Conservation (phyloP, 1,140 invertebrate genomes). For the Drosophila simulans region DNA sequence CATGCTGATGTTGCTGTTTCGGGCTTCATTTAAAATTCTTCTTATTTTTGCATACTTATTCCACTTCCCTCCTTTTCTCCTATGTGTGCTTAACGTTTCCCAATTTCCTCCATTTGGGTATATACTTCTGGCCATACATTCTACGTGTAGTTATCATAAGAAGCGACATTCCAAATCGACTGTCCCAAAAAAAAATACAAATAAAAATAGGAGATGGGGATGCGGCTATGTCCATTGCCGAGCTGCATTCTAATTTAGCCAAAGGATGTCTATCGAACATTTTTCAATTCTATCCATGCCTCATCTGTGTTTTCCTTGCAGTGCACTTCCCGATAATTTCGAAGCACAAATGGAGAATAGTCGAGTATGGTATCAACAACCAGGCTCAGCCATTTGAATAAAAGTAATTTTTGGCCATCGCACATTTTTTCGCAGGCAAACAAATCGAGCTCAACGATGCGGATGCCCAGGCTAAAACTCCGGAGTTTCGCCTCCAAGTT, state of each 20-base stretch:
- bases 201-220: background rate
- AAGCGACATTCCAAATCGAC: slow-evolving; percentile 51
- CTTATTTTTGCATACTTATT: slow-evolving; percentile 79
- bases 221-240: slow-evolving; percentile 21
- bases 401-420: slow-evolving; percentile 49
- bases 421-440: slow-evolving; percentile 33
- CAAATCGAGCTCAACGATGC: slow-evolving; percentile 19
- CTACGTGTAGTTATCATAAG: slow-evolving; percentile 67
- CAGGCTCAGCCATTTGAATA: slow-evolving; percentile 47
- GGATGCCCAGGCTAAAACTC: slow-evolving; percentile 8
- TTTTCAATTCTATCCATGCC: slow-evolving; percentile 26
- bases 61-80: slow-evolving; percentile 25
- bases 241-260: slow-evolving; percentile 57
- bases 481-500: slow-evolving; percentile 9
- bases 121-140: slow-evolving; percentile 55
- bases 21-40: slow-evolving; percentile 76
- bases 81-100: slow-evolving; percentile 32
- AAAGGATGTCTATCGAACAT: slow-evolving; percentile 14
- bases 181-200: slow-evolving; percentile 6
- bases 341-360: slow-evolving; percentile 21
- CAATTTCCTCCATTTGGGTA: slow-evolving; percentile 45
- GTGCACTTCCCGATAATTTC: slow-evolving; percentile 42
- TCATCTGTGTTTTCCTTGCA: slow-evolving; percentile 26
- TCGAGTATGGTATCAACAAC: slow-evolving; percentile 38
- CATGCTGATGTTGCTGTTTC: slow-evolving; percentile 54